Base-by-base conservation (phyloP, 1,140 invertebrate genomes). In the Tetraneura akinire region DNA sequence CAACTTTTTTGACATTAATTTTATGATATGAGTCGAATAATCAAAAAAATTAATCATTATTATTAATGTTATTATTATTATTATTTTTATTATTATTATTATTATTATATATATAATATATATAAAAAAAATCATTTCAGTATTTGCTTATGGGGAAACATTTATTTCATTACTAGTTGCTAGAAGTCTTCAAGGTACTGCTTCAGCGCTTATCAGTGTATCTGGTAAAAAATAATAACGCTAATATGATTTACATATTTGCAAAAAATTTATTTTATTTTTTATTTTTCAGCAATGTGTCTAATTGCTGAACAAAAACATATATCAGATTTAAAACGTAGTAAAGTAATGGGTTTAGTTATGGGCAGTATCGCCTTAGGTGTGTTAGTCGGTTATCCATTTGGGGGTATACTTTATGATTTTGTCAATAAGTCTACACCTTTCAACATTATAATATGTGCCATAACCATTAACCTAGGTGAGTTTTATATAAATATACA, bases 151-250 rank as follows among this genome's bases (percentile, higher is more conserved):
- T 83, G 94, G 93, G 4, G 88, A 91, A 84, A 90, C 90, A 2
- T 96, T 93, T 86, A 87, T 88, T 55, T 85, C 91, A 0, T 85
- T 96, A 32, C 90, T 96, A 80, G 82, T 95, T 14, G 95, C 94
- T 0, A 86, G 95, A 81, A 92, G 92, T 83, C 86, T 96, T 45
- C 95, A 97, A 87, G 95, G 95, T 1, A 86, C 95, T 60, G 93
- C 93, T 14, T 96, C 94, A 11, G 91, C 94, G 0, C 94, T 92
- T 80, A 91, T 94, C 78, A 89, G 90, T 18, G 91, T 94, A 3
- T 90, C 91, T 80, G 92, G 92, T 85, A 90, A 8, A n/a, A 90
- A 8, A n/a, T 1, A 5, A 21, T 42, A 1, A 10, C 42, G 37
- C 9, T 45, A 45, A 21, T 37, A 37, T 8, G 8, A 37, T 37